Percentiles rank a stretch among this genome's conserved stretches.
Evolutionary conservation across 2,113 vertebrate genomes (phyloP).

Genomic region (Trogon melanurus): DNA sequence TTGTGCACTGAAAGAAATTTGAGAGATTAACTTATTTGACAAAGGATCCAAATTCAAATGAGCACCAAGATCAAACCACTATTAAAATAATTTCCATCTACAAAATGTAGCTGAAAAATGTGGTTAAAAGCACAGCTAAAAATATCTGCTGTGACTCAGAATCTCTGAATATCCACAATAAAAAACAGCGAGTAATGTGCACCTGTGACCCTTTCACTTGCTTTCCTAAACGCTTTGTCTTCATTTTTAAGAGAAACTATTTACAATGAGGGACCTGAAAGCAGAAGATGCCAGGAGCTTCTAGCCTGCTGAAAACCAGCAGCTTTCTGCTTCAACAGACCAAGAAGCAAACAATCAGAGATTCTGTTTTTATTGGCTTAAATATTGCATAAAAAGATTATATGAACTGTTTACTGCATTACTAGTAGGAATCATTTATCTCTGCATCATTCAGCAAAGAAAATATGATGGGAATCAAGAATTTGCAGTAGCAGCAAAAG

Average conservation of each 20-base stretch:
- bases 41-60: neutral
- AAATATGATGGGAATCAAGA: neutral
- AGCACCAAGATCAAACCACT: neutral
- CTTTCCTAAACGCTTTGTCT: neutral
- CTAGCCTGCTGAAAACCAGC: neutral
- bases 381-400: neutral
- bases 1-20: neutral
- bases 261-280: neutral
- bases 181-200: neutral
- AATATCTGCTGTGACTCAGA: slow-evolving; percentile 41
- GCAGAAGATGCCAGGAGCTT: neutral
- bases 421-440: neutral
- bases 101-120: slow-evolving; percentile 16
- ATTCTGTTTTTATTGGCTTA: neutral
- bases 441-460: neutral
- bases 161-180: slow-evolving; percentile 23
- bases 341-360: neutral
- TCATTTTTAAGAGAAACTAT: neutral
- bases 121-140: slow-evolving; percentile 23
- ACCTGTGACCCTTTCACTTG: slow-evolving; percentile 26
- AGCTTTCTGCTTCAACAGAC: neutral
- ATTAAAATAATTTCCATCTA: slow-evolving; percentile 16
- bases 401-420: neutral
- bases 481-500: neutral
- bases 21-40: neutral